Conservation (phyloP, 2,888 invertebrate genomes). For the Drosophila prostipennis region DNA sequence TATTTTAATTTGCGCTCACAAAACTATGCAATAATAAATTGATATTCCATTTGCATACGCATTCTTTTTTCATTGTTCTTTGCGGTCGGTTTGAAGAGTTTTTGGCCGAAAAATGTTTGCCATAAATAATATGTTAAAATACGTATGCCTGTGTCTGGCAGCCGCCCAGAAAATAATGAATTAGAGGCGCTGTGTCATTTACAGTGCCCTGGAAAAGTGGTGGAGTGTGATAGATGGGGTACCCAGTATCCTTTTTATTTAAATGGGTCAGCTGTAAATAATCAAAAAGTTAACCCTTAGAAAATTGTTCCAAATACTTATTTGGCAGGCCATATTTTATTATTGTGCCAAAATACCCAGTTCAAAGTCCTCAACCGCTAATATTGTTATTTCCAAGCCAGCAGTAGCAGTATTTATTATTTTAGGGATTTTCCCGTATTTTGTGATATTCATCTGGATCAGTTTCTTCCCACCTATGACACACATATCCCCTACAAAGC, state of each 20-base stretch:
- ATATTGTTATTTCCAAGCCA: background rate
- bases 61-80: slow-evolving; percentile 9
- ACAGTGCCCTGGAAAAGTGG: slow-evolving; percentile 8
- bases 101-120: slow-evolving; percentile 42
- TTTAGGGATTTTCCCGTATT: background rate
- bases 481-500: background rate
- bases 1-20: slow-evolving; percentile 48
- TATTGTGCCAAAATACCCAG: no score
- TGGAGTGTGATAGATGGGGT: slow-evolving; percentile 1
- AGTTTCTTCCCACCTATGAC: background rate
- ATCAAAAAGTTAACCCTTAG: background rate
- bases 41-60: slow-evolving; percentile 50
- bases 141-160: slow-evolving; percentile 59
- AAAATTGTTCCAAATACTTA: background rate
- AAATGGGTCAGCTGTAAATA: slow-evolving; percentile 18
- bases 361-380: no score
- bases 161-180: slow-evolving; percentile 53
- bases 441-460: background rate
- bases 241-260: slow-evolving; percentile 5
- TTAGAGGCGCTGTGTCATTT: slow-evolving; percentile 53
- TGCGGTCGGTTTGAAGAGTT: slow-evolving; percentile 32
- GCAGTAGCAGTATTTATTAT: background rate
- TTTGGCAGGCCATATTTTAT: no score
- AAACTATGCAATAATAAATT: slow-evolving; percentile 64
- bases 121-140: slow-evolving; percentile 70